Evolutionary conservation across 2,888 invertebrate species (phyloP), one percentile per base, ranked within the genome.

Genomic region (Drosophila anceps): DNA sequence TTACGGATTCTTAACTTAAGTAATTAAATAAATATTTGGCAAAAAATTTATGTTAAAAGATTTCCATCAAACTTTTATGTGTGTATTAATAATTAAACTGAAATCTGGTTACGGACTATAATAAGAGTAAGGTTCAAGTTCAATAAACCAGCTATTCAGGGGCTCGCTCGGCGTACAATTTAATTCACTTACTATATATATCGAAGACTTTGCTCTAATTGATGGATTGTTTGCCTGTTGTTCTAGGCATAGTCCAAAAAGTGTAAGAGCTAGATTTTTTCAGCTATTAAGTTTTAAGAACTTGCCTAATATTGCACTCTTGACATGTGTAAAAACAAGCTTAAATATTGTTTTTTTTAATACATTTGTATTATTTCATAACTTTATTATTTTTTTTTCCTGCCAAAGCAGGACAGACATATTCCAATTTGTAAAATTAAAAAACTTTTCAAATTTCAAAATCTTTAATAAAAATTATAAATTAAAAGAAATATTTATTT

Each of bases 61-160:
- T 51, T 33, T 20, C 4, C 15, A 20, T 51, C 20, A 20, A 35
- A 24, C 6, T 15, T 15, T 5, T 3, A 9, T 53, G 35, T 53
- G 35, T 35, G 10, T 35, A 8, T 24, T 24, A 24, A 4, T 10
- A 35, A 35, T 35, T 24, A 9, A 10, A 24, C 3, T 24, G 24
- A 44, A 4, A 15, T 15, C 37, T 37, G 15, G 13, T 37, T 5
- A 3, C 12, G 13, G 12, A 44, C 44, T 5, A 53, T 24, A 51
- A 51, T 51, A 7, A 13, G 13, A 13, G 18, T 20, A 8, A 20
- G 12, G 29, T 31, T 31, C 10, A 35, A 15, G 51, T 53, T 33
- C 33, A 53, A 35, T 53, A 35, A 53, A 53, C 33, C 35, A 35
- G 18, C 18, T 31, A 18, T 31, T 29, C n/a, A 18, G 48, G 15